Base-by-base conservation (phyloP, 2,797 vertebrate genomes). In the Bryconaethiops microstoma region DNA sequence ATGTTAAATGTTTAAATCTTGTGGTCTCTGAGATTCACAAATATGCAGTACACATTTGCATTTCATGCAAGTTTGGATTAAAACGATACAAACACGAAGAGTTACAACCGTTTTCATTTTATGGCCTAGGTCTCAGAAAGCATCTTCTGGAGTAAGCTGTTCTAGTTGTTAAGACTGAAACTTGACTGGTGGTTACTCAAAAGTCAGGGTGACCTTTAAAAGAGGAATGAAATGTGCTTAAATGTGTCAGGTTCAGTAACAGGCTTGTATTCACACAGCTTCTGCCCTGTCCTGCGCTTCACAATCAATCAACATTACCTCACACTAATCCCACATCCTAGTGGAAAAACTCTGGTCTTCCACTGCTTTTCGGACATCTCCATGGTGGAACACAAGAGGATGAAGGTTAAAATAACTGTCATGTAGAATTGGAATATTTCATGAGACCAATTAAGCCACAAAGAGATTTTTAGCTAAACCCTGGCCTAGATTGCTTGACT, bases 141-240 rank as follows among this genome's bases (percentile, higher is more conserved):
- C 62, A 68, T 76, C 62, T 81, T 59, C 62, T 35, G 35, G 35
- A 35, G 35, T 35, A 35, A 54, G 57, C 19, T 55, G 25, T 67
- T 42, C 13, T 54, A 65, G 62, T 17, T 52, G 75, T 72, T 82
- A 79, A 86, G 86, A 88, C 50, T 88, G 81, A 91, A 90, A 89
- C 87, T 72, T 82, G 84, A 83, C 77, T 80, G 77, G 82, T 88
- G 84, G 84, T 88, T 89, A 82, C 80, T 84, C 84, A 62, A 81
- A 83, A 82, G 83, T 67, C 82, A 77, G 81, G 19, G 65, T 93
- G 92, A 94, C 93, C 93, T 94, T 94, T 93, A 83, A 82, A 79
- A 85, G 82, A 71, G 45, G 84, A 91, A 86, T 74, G 17, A 86
- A 84, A 88, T 69, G 81, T 78, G 87, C 83, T 86, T 80, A 62